phyloP scores from a whole-genome alignment of 2,113 vertebrate species.

The Prochilodus magdalenae region DNA sequence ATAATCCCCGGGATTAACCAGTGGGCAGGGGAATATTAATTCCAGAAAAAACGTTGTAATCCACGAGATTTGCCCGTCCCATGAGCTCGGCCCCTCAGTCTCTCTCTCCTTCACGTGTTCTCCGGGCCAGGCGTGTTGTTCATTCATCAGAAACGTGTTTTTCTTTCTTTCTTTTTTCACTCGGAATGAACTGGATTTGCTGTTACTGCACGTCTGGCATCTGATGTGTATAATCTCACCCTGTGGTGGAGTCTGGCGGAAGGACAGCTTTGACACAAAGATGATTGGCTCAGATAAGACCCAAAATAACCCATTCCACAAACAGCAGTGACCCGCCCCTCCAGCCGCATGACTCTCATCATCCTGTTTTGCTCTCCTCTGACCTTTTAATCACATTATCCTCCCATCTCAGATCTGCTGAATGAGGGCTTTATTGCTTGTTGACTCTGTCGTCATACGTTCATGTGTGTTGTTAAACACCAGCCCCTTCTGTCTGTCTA shows the following conservation, averaged over 20 bases:
- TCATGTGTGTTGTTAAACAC: neutral
- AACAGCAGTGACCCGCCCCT: neutral
- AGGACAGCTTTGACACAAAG: conserved; percentile 14
- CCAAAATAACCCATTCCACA: neutral
- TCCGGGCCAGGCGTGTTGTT: conserved; percentile 13
- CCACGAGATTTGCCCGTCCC: conserved; percentile 60
- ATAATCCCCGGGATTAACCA: conserved; percentile 75
- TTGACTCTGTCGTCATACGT: neutral
- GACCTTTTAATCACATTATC: neutral
- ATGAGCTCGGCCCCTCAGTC: conserved; percentile 37
- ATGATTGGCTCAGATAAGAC: conserved; percentile 18
- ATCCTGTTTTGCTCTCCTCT: neutral
- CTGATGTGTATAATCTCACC: neutral
- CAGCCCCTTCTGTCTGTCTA: conserved; percentile 6
- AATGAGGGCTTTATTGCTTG: neutral
- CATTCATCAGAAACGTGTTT: conserved; percentile 54
- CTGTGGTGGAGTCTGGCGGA: conserved; percentile 33
- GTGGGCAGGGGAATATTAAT: conserved; percentile 66
- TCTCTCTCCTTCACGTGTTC: conserved; percentile 54
- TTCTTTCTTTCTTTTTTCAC: conserved; percentile 1
- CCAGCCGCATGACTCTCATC: neutral
- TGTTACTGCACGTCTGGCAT: neutral
- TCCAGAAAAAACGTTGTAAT: conserved; percentile 66
- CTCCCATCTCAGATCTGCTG: neutral
- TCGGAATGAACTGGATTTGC: neutral